Evolutionary conservation across 2,113 vertebrate species (phyloP), one percentile per base, ranked within the genome.

Genomic region (Neolamprologus variostigma): DNA sequence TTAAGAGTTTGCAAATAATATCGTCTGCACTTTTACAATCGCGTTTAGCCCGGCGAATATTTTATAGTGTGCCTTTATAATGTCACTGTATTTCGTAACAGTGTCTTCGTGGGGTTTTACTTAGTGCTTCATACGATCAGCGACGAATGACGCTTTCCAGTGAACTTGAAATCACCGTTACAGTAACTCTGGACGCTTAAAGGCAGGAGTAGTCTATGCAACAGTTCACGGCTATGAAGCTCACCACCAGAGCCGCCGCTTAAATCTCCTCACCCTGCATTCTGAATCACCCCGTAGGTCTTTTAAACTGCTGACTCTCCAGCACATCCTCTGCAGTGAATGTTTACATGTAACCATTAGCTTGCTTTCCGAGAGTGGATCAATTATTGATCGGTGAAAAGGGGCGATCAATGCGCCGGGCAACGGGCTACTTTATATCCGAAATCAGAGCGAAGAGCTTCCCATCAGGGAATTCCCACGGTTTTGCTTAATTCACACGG

Each of bases 331-430:
- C 87, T 86, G 91, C 89, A 84, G 83, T 81, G 78, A 63, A 90
- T 90, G 91, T 93, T 92, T 89, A 87, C 84, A 87, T 92, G 88
- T 87, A 87, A 92, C 90, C 90, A 88, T 87, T 31, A 73, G 17
- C 73, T 12, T 78, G 45, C 81, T 33, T 71, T 28, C 57, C 2
- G 90, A 33, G 89, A 66, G 80, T 78, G 31, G 85, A 92, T 89
- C 94, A 87, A 92, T 92, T 86, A 37, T 19, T 83, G 87, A 88
- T 88, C 79, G 31, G 80, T 91, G 81, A 93, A 78, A 35, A 51
- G 66, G n/a, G 61, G 47, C 61, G n/a, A 80, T 93, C 93, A 42
- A 91, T 92, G 84, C 6, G 9, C 80, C 9, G 8, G 71, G 19
- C 59, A 59, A 31, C 28, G 7, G 45, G 73, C 45, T 84, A 45